Evolutionary conservation across 2,113 vertebrate genomes (phyloP), one percentile per base, ranked within the genome.

Genomic region (Petromus typicus): DNA sequence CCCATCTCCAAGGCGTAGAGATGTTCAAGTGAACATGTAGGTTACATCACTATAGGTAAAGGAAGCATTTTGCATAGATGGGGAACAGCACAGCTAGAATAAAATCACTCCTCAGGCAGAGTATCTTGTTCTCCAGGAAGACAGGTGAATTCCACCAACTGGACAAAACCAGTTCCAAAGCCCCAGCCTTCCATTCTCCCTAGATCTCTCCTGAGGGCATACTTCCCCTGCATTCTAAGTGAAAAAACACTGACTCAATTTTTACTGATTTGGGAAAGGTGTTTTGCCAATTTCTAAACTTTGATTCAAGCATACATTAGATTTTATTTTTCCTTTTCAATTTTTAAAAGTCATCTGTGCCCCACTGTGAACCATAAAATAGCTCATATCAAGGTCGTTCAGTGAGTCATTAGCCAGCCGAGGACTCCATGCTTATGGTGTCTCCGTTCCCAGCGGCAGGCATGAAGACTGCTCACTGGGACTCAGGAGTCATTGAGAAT

Each of bases 241-340:
- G 57, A 17, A 43, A 86, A 66, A 48, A 20, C 8, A 75, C 17
- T 30, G 30, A 71, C 16, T 54, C 59, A 75, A 71, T 89, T 16
- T 86, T 59, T 43, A 23, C 27, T 91, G 22, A 61, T 57, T 85
- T 66, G 30, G 48, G 51, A 92, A 91, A 92, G 51, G 40, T 8
- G 51, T 78, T 88, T 54, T 90, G 43, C 86, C 73, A 51, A 76
- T 75, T 89, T 94, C 51, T 89, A 84, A 86, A 59, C 25, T 56
- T 90, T 61, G 8, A 48, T 40, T 61, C 57, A 54, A 83, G 45
- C 23, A 78, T 51, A 67, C n/a, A 81, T 2, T 66, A 75, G 45
- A n/a, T 93, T 89, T 69, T 79, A 61, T 81, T 93, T 92, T 91
- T 85, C n/a, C 85, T 90, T 92, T 96, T 79, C 61, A n/a, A 14